Evolutionary conservation across 2,113 vertebrate genomes (phyloP).

Genomic region (Pelecanus crispus): DNA sequence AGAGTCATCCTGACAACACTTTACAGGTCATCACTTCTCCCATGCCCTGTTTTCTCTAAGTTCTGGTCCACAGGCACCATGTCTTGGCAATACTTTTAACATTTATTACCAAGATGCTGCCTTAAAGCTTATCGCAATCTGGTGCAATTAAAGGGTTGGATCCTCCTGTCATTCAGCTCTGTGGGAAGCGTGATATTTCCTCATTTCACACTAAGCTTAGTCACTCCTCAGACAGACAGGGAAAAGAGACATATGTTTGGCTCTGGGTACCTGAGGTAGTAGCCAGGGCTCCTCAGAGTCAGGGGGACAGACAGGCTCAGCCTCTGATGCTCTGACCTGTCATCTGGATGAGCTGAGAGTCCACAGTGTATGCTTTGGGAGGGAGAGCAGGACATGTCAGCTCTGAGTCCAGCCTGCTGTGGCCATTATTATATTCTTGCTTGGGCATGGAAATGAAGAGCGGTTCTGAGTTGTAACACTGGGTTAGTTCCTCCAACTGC

Average conservation of each 20-base stretch:
- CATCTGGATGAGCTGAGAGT: not conserved
- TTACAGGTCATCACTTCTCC: not conserved
- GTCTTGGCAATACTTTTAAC: not conserved
- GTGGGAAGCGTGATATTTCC: conserved; percentile 35
- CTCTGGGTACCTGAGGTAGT: not conserved
- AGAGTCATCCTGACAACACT: not conserved
- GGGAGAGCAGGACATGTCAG: not conserved
- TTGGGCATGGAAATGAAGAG: not conserved
- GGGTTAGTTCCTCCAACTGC: not conserved
- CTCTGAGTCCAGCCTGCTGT: not conserved
- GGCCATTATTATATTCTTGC: not conserved
- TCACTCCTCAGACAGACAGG: not conserved
- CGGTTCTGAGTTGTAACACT: not conserved
- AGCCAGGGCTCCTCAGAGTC: not conserved
- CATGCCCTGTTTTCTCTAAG: not conserved
- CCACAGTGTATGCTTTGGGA: not conserved
- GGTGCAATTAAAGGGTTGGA: conserved; percentile 9
- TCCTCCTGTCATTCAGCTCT: conserved; percentile 13
- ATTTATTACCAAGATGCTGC: not conserved
- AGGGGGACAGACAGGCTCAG: not conserved
- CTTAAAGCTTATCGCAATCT: not conserved
- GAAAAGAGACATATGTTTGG: conserved; percentile 2
- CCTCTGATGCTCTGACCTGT: not conserved
- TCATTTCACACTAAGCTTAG: not conserved
- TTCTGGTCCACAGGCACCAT: not conserved